Conservation (phyloP, 2,888 invertebrate species). For the Strigamia transsilvanica region DNA sequence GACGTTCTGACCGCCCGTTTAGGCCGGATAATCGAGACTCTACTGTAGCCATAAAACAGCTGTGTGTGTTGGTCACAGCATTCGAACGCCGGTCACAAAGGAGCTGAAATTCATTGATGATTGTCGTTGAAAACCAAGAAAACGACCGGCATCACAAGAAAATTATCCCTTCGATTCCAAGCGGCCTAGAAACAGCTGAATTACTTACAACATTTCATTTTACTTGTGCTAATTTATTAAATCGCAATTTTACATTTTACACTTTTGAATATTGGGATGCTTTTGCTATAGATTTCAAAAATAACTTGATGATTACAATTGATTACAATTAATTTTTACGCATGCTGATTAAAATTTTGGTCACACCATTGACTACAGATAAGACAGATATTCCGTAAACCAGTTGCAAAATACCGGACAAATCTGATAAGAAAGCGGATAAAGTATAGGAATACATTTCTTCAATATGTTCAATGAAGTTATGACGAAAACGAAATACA, state of each 20-base stretch:
- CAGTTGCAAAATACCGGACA: not conserved
- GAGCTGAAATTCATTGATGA: too few relatives aligned
- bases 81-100: too few relatives aligned
- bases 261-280: too few relatives aligned
- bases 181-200: not conserved
- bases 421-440: not conserved
- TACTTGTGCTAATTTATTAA: too few relatives aligned
- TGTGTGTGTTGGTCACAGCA: too few relatives aligned
- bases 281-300: not conserved
- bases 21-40: too few relatives aligned
- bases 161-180: too few relatives aligned
- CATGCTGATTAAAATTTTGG: not conserved
- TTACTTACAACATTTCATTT: not conserved
- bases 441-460: not conserved
- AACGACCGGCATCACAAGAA: too few relatives aligned
- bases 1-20: too few relatives aligned
- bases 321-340: not conserved
- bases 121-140: too few relatives aligned
- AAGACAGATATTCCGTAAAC: not conserved
- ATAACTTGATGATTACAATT: too few relatives aligned
- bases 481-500: not conserved
- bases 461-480: not conserved
- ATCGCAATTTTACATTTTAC: too few relatives aligned
- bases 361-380: not conserved
- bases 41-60: slow-evolving; percentile 67